Conservation (phyloP, 1,140 invertebrate species). For the Centruroides vittatus region DNA sequence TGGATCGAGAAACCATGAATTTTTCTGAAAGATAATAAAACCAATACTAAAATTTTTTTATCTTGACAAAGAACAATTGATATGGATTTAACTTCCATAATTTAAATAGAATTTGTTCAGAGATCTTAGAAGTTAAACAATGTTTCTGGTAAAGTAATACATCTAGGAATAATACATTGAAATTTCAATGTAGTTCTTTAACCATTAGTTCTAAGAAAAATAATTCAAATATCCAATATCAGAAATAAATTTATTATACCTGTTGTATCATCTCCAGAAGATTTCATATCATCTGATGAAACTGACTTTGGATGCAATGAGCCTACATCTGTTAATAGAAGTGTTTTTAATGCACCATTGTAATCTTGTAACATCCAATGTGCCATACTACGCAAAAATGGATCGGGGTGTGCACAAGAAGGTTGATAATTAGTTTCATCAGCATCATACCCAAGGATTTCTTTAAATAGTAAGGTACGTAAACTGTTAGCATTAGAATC, state of each 20-base stretch:
- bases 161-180: too few relatives aligned
- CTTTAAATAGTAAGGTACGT: constrained; percentile 58
- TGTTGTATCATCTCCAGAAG: constrained; percentile 3
- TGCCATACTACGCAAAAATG: constrained; percentile 94
- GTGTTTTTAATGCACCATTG: constrained; percentile 69
- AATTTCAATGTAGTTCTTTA: too few relatives aligned
- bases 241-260: not conserved
- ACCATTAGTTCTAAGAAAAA: too few relatives aligned
- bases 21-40: too few relatives aligned
- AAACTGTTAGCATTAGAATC: constrained; percentile 55
- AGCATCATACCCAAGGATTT: constrained; percentile 37
- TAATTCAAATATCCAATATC: too few relatives aligned
- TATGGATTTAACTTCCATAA: too few relatives aligned
- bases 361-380: constrained; percentile 92
- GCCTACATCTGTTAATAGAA: constrained; percentile 72
- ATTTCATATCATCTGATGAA: constrained; percentile 41
- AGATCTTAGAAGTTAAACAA: too few relatives aligned
- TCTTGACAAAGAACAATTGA: too few relatives aligned
- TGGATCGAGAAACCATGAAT: too few relatives aligned
- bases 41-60: too few relatives aligned
- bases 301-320: constrained; percentile 50
- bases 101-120: too few relatives aligned
- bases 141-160: too few relatives aligned
- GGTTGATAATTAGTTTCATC: constrained; percentile 44
- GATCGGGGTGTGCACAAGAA: constrained; percentile 70